A percentile compares a stretch with the other conserved stretches of the same genome.
Evolutionary conservation across 2,113 vertebrate genomes (phyloP).

Genomic region (Coptodon rendalli): DNA sequence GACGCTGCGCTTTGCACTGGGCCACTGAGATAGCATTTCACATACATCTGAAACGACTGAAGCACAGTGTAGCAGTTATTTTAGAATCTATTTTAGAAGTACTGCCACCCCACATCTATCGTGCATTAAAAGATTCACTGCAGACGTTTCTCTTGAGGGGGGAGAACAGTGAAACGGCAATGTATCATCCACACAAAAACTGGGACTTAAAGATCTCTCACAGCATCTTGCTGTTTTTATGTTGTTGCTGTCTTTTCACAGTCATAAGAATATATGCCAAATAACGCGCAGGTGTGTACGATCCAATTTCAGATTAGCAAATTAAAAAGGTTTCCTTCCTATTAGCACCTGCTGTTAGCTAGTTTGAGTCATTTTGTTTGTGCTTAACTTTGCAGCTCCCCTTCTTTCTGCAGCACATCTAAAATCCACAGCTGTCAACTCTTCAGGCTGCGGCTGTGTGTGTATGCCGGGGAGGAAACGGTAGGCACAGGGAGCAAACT

Average conservation of each 20-base stretch:
- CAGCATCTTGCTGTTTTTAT: background rate
- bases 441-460: background rate
- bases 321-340: background rate
- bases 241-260: background rate
- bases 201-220: background rate
- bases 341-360: background rate
- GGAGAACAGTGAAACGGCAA: background rate
- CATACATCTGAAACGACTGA: background rate
- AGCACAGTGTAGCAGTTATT: background rate
- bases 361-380: background rate
- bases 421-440: slow-evolving; percentile 11
- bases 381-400: slow-evolving; percentile 11
- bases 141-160: background rate
- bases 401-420: background rate
- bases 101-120: background rate
- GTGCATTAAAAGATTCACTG: background rate
- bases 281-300: background rate
- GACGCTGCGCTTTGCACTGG: slow-evolving; percentile 11
- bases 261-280: background rate
- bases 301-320: background rate
- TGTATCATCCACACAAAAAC: background rate
- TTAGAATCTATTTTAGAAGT: slow-evolving; percentile 1
- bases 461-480: background rate
- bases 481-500: background rate
- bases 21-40: slow-evolving; percentile 1